These are phyloP conservation scores for Regulus satrapa DNA, from an alignment of 2,113 vertebrate species.

Conservation along the genomic window DNA sequence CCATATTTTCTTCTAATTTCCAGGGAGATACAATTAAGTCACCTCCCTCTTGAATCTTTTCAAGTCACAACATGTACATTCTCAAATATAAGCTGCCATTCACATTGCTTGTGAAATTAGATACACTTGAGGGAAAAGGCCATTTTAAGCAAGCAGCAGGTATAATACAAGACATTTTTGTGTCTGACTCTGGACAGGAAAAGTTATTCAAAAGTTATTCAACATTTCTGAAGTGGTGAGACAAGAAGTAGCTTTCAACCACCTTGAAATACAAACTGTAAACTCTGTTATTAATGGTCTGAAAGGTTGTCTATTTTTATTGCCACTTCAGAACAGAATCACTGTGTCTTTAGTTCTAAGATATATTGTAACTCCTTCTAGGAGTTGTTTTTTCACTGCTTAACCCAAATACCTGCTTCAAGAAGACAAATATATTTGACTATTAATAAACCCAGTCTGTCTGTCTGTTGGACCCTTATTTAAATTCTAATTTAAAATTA, in stretches of 20 bases:
- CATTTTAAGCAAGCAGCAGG: neutral
- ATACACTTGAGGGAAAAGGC: neutral
- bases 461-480: neutral
- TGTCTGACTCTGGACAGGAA: neutral
- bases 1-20: neutral
- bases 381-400: neutral
- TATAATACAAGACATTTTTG: neutral
- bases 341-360: neutral
- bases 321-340: neutral
- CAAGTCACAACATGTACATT: neutral
- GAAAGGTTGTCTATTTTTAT: neutral
- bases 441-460: neutral
- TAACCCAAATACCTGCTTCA: neutral
- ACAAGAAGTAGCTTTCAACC: neutral
- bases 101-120: neutral
- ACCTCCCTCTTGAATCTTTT: neutral
- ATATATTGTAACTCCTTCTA: neutral
- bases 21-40: neutral
- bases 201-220: neutral
- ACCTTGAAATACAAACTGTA: neutral
- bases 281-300: neutral
- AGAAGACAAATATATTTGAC: neutral
- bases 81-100: neutral
- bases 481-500: neutral
- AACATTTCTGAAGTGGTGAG: neutral